Evolutionary conservation across 1,140 invertebrate species (phyloP).

Genomic region (Agraylea sexmaculata): DNA sequence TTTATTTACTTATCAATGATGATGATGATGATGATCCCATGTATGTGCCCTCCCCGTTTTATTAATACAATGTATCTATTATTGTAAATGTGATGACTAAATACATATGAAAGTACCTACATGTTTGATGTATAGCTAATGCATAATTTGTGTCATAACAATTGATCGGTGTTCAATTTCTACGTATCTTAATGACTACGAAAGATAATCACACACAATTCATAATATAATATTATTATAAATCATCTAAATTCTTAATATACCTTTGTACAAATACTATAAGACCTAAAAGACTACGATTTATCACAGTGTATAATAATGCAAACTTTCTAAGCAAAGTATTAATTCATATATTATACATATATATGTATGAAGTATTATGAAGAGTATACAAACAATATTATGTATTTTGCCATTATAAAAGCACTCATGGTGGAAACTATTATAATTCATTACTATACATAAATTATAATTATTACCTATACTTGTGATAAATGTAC

Average conservation of each 20-base stretch:
- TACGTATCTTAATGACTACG: too few species aligned
- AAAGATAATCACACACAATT: too few species aligned
- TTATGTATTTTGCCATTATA: too few species aligned
- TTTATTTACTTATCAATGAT: background rate
- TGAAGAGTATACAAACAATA: too few species aligned
- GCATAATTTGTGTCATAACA: too few species aligned
- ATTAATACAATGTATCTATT: background rate
- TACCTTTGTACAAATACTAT: background rate
- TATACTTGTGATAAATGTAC: conserved; percentile 1
- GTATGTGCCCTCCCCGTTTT: background rate
- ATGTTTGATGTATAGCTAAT: conserved; percentile 2
- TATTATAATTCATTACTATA: background rate
- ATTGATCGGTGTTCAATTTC: too few species aligned
- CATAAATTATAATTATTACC: conserved; percentile 1
- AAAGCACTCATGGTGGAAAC: conserved; percentile 2
- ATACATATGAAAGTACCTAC: conserved; percentile 1
- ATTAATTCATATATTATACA: conserved; percentile 4
- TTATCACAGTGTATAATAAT: background rate
- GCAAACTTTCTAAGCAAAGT: background rate
- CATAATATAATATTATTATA: too few species aligned
- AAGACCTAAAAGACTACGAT: too few species aligned
- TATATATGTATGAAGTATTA: conserved; percentile 4
- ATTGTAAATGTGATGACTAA: background rate
- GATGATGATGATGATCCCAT: background rate
- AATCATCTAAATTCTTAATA: conserved; percentile 2